Evolutionary conservation across 2,113 vertebrate species (phyloP).

Genomic region (Xenopus borealis): DNA sequence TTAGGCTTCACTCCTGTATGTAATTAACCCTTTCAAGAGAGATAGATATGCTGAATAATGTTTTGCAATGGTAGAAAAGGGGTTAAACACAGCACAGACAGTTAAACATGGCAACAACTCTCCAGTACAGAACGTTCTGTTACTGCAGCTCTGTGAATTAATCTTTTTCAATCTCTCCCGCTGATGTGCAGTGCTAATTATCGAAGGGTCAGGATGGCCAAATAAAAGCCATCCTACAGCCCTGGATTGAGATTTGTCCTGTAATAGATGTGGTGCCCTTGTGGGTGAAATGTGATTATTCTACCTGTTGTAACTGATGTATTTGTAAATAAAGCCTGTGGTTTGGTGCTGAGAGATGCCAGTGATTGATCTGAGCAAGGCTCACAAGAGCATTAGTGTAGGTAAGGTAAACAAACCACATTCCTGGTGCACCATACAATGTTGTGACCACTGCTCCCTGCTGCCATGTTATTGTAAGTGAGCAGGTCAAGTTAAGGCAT

Average conservation of each 20-base stretch:
- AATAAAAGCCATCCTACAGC: neutral
- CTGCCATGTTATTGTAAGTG: too few relatives aligned
- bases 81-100: neutral
- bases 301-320: slow-evolving; percentile 15
- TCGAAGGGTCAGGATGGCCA: neutral
- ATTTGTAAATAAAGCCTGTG: slow-evolving; percentile 42
- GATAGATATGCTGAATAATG: too few relatives aligned
- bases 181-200: slow-evolving; percentile 7
- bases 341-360: slow-evolving; percentile 56
- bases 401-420: slow-evolving; percentile 2
- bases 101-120: neutral
- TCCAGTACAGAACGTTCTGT: neutral
- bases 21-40: too few relatives aligned
- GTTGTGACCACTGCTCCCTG: too few relatives aligned
- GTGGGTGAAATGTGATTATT: slow-evolving; percentile 16
- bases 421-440: neutral
- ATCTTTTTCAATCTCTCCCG: slow-evolving; percentile 47
- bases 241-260: slow-evolving; percentile 2
- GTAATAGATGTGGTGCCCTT: neutral
- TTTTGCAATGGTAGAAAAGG: too few relatives aligned
- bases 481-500: too few relatives aligned
- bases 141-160: slow-evolving; percentile 55
- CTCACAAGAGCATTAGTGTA: slow-evolving; percentile 45
- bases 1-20: too few relatives aligned
- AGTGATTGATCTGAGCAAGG: slow-evolving; percentile 54